Evolutionary conservation across 2,888 invertebrate species (phyloP), one percentile per base, ranked within the genome.

Genomic region (Rosalia funebris): DNA sequence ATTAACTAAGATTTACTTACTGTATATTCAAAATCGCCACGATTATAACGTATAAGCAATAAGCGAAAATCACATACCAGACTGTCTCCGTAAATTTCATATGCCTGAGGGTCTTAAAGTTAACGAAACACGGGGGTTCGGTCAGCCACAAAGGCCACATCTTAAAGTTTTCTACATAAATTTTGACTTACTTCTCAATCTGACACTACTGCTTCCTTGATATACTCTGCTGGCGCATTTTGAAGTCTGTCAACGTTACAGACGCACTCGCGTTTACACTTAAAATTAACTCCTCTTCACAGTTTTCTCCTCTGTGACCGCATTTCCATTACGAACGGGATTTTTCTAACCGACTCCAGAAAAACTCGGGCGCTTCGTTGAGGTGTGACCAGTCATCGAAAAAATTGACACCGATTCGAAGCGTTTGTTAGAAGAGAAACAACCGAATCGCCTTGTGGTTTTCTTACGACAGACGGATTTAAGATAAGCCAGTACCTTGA

Each of bases 21-120:
- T n/a, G n/a, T n/a, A n/a, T n/a, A n/a, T n/a, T n/a, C n/a, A n/a
- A n/a, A n/a, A n/a, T n/a, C n/a, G n/a, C n/a, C n/a, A n/a, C n/a
- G n/a, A n/a, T n/a, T n/a, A n/a, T n/a, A n/a, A n/a, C n/a, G n/a
- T n/a, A 31, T 9, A 31, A 42, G 20, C 16, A 14, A 19, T 36
- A 15, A 42, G 41, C 17, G 31, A 9, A 2, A 34, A 12, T 3
- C 19, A 61, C 57, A 41, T 66, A 66, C 65, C 63, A 63, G 32
- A 66, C 58, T 17, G 46, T 56, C 14, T 66, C 65, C 9, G 63
- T 53, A n/a, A 66, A 50, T 39, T 45, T 60, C 12, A 59, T 16
- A 25, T 59, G 59, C 9, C 61, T 58, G 15, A 66, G 46, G 15
- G 54, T 50, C 41, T 57, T 66, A 14, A 63, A 44, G 11, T 48